Evolutionary conservation across 2,888 invertebrate genomes (phyloP).

Genomic region (Hydropsyche betteni): DNA sequence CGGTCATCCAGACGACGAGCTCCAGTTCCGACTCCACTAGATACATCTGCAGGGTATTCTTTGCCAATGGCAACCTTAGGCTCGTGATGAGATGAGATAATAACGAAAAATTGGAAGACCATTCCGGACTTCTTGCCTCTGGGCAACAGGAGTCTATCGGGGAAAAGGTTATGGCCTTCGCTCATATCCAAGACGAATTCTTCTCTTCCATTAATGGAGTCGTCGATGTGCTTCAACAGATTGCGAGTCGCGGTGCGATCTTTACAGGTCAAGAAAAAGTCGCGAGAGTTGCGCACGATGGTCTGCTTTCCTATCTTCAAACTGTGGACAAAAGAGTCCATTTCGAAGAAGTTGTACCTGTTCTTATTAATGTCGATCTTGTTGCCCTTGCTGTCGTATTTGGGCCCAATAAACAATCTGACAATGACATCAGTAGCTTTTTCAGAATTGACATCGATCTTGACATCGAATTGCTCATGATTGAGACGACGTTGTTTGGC

Average conservation of each 20-base stretch:
- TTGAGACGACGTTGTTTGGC: slow-evolving; percentile 72
- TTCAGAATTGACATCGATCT: slow-evolving; percentile 67
- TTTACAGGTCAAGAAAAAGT: slow-evolving; percentile 70
- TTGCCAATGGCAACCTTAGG: slow-evolving; percentile 52
- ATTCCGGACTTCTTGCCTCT: slow-evolving; percentile 73
- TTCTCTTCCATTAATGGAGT: slow-evolving; percentile 55
- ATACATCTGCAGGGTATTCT: slow-evolving; percentile 34
- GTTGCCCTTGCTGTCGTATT: slow-evolving; percentile 68
- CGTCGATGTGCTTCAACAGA: slow-evolving; percentile 53
- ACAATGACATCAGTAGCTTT: slow-evolving; percentile 69
- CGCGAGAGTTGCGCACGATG: slow-evolving; percentile 73
- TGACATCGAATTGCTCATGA: slow-evolving; percentile 71
- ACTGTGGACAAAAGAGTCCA: slow-evolving; percentile 64
- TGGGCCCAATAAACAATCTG: slow-evolving; percentile 75
- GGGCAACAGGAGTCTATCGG: slow-evolving; percentile 76
- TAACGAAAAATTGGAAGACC: slow-evolving; percentile 71
- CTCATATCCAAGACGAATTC: slow-evolving; percentile 61
- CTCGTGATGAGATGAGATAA: slow-evolving; percentile 56
- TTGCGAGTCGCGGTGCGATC: slow-evolving; percentile 67
- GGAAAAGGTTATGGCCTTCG: slow-evolving; percentile 68
- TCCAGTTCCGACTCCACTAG: slow-evolving; percentile 51
- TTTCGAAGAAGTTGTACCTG: slow-evolving; percentile 47
- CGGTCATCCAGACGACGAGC: slow-evolving; percentile 62
- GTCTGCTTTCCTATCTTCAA: slow-evolving; percentile 72
- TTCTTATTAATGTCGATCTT: slow-evolving; percentile 60